These are phyloP conservation scores for Idaea straminata DNA, from an alignment of 2,888 invertebrate species.

Conservation along the genomic window DNA sequence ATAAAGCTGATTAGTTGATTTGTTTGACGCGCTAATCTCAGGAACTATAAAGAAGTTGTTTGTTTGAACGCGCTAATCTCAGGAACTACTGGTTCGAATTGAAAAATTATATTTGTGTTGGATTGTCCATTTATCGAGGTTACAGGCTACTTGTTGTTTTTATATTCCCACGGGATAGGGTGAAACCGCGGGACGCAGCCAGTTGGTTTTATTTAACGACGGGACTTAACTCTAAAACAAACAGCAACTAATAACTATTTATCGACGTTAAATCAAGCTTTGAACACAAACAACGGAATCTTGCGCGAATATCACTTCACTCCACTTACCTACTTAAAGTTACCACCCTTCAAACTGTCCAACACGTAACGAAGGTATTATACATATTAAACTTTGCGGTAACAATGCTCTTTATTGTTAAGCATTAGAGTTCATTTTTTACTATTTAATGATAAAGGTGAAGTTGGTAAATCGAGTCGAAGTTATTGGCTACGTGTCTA, in stretches of 20 bases:
- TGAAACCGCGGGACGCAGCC: conserved; percentile 1
- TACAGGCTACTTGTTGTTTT: conserved; percentile 7
- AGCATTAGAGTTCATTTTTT: conserved; percentile 24
- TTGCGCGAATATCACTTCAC: conserved; percentile 41
- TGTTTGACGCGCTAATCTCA: too few relatives aligned
- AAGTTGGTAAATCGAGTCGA: conserved; percentile 35
- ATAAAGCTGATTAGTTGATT: too few relatives aligned
- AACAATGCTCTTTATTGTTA: conserved; percentile 11
- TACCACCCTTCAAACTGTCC: conserved; percentile 64
- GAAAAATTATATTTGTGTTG: too few relatives aligned
- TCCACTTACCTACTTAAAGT: conserved; percentile 54
- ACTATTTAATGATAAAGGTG: conserved; percentile 10
- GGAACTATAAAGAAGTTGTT: too few relatives aligned
- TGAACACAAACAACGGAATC: conserved; percentile 43
- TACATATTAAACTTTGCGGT: conserved; percentile 20
- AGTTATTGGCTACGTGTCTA: conserved; percentile 58
- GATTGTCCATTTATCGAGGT: conserved; percentile 9
- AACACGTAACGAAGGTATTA: conserved; percentile 59
- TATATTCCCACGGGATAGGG: conserved; percentile 11
- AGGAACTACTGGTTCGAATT: too few relatives aligned
- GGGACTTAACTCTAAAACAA: background rate
- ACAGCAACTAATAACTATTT: background rate
- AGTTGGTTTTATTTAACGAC: too few relatives aligned
- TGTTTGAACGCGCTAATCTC: too few relatives aligned
- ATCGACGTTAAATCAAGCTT: conserved; percentile 5